Evolutionary conservation across 2,888 invertebrate genomes (phyloP).

Genomic region (Caenorhabditis becei): DNA sequence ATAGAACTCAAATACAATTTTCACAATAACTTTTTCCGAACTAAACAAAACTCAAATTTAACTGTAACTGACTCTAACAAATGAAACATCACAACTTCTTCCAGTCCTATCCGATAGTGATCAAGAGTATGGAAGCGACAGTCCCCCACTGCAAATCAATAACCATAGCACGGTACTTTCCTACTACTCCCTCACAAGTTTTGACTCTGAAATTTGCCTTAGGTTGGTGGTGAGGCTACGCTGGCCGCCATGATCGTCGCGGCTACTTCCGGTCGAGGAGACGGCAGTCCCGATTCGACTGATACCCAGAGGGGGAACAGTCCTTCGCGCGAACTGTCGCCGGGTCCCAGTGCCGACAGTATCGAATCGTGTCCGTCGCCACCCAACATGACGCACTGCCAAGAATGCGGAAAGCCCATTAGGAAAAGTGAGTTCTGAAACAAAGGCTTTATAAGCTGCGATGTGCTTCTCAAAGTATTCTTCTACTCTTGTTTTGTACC

Average conservation of each 20-base stretch:
- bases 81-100: too few species aligned
- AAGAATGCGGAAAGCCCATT: constrained; percentile 81
- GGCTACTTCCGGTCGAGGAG: constrained; percentile 50
- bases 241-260: constrained; percentile 58
- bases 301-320: constrained; percentile 25
- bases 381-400: constrained; percentile 71
- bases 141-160: constrained; percentile 24
- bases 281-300: constrained; percentile 41
- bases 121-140: constrained; percentile 32
- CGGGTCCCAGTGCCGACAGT: constrained; percentile 18
- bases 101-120: constrained; percentile 54
- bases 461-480: constrained; percentile 3
- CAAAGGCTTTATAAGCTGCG: background rate
- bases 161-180: constrained; percentile 28
- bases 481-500: background rate
- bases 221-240: constrained; percentile 71
- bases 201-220: constrained; percentile 41
- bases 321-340: constrained; percentile 42
- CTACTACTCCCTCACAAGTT: background rate
- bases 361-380: constrained; percentile 36
- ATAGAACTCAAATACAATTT: constrained; percentile 1
- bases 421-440: constrained; percentile 76
- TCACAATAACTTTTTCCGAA: background rate
- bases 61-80: constrained; percentile 1
- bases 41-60: too few species aligned